Evolutionary conservation across 2,888 invertebrate genomes (phyloP).

Genomic region (Cartodere bifasciata): DNA sequence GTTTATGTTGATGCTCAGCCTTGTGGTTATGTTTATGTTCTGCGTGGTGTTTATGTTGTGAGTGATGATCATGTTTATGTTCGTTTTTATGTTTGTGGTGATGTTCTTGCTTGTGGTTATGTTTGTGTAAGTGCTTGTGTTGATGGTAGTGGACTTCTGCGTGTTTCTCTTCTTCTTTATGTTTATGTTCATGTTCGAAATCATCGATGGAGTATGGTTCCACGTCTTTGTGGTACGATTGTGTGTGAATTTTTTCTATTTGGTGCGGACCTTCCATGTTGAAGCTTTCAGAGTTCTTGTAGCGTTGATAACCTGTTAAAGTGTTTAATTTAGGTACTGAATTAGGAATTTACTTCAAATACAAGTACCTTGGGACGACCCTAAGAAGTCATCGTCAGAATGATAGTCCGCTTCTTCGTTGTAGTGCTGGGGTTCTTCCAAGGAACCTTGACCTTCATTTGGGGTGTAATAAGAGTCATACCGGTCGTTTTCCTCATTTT

Average conservation of each 20-base stretch:
- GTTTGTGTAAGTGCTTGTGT: constrained; percentile 26
- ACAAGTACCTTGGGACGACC: too few species aligned
- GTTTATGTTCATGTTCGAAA: constrained; percentile 16
- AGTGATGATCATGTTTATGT: constrained; percentile 21
- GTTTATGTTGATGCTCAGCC: constrained; percentile 13
- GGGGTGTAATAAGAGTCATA: too few species aligned
- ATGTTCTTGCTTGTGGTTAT: constrained; percentile 27
- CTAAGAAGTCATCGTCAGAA: too few species aligned
- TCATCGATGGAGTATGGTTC: constrained; percentile 19
- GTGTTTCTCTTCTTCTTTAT: constrained; percentile 18
- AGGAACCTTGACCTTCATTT: too few species aligned
- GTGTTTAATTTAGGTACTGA: too few species aligned
- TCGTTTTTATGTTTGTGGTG: constrained; percentile 24
- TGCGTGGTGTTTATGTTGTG: constrained; percentile 15
- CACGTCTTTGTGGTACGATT: constrained; percentile 23
- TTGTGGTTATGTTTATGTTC: constrained; percentile 11
- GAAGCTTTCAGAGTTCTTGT: constrained; percentile 19
- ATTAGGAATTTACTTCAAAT: too few species aligned
- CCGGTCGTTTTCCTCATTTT: too few species aligned
- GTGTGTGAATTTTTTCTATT: constrained; percentile 23
- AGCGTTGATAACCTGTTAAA: constrained; percentile 19
- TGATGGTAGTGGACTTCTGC: constrained; percentile 23
- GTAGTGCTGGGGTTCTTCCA: too few species aligned
- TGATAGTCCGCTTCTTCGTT: too few species aligned
- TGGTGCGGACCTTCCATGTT: constrained; percentile 22